Evolutionary conservation across 2,113 vertebrate species (phyloP), one percentile per base, ranked within the genome.

Genomic region (Chionis minor): DNA sequence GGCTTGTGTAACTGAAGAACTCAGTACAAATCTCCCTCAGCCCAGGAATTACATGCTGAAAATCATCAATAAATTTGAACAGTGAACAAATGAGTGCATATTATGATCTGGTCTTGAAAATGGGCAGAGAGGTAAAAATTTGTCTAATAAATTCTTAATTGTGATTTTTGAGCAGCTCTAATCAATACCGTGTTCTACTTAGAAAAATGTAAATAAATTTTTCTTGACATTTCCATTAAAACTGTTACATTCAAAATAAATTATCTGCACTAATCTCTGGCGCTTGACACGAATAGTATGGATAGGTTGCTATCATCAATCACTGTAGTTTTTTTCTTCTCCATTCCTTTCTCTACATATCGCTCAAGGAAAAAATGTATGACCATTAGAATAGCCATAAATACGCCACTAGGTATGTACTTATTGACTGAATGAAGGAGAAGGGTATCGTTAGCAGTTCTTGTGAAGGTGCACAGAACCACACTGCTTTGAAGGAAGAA

Each of bases 121-220:
- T 92, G 72, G 75, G 69, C 56, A 79, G 84, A 91, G 72, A 65
- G 63, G 59, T 55, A 89, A 94, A 88, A 94, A 91, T 94, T 94
- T 91, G n/a, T 84, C 71, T 91, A 94, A 92, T 94, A 96, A 97
- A 96, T 95, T 94, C 85, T 77, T 90, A 88, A 92, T 81, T 90
- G 55, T 83, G 79, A 88, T 86, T 78, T 86, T 85, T 80, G 47
- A 95, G 55, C 21, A 2, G 35, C 70, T 80, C 26, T 35, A 58
- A 95, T 97, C 91, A 70, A 95, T 95, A 80, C 58, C 0, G 0
- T 58, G 70, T 44, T 80, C 91, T 71, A 6, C 63, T 82, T 92
- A 89, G 74, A 80, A 82, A 95, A 94, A 95, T 11, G 32, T 91
- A 69, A 95, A 87, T 95, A 70, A 58, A 9, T 90, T 95, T 97